phyloP scores from a whole-genome alignment of 2,888 invertebrate genomes.

The Dynastes maya region DNA sequence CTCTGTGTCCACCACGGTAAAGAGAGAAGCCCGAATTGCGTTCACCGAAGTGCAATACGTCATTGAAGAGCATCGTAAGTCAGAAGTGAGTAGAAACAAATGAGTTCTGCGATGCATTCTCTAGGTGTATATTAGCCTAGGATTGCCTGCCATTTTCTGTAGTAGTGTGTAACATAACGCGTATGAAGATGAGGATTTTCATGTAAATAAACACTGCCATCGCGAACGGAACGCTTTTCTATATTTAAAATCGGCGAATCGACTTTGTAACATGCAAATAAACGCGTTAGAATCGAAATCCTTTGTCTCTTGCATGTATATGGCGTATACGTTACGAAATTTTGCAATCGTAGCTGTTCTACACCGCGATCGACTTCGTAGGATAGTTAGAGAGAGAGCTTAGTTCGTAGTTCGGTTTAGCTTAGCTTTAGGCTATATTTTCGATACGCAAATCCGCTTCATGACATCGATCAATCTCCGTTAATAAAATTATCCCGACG shows the following conservation, averaged over 20 bases:
- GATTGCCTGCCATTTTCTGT: background rate
- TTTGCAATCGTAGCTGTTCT: background rate
- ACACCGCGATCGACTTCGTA: background rate
- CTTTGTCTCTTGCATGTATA: background rate
- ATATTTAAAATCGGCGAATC: background rate
- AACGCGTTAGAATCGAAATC: background rate
- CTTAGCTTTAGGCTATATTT: background rate
- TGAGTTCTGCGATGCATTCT: background rate
- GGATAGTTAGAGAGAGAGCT: background rate
- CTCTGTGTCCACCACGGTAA: background rate
- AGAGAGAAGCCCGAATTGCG: background rate
- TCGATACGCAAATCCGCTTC: background rate
- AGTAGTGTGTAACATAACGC: background rate
- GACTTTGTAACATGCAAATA: background rate
- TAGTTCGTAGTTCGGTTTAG: background rate
- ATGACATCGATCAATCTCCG: background rate
- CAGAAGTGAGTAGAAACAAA: constrained; percentile 2
- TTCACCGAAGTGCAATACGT: constrained; percentile 1
- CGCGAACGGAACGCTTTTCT: background rate
- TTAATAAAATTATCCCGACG: no score
- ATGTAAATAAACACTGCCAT: background rate
- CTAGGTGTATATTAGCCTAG: background rate
- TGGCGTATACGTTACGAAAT: background rate
- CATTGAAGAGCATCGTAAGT: no score
- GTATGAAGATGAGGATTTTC: background rate